These are phyloP conservation scores for Datnioides undecimradiatus DNA, from an alignment of 2,113 vertebrate species.

Conservation along the genomic window DNA sequence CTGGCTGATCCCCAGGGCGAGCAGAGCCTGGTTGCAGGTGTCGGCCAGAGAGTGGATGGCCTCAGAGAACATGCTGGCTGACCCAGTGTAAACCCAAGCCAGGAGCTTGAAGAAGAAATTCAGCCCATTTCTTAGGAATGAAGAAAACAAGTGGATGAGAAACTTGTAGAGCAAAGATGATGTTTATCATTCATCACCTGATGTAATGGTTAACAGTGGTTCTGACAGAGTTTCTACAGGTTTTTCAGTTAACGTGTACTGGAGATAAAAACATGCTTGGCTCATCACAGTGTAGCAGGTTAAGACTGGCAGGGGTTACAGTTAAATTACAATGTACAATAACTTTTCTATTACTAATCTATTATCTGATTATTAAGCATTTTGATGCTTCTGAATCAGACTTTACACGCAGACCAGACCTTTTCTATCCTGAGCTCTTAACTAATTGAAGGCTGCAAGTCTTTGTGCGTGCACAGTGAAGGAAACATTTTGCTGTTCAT, in stretches of 20 bases:
- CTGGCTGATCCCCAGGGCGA: conserved; percentile 96
- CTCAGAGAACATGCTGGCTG: conserved; percentile 99
- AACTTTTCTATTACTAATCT: neutral
- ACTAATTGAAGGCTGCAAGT: conserved; percentile 14
- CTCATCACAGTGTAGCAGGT: neutral
- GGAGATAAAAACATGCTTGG: neutral
- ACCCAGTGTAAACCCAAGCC: conserved; percentile 99
- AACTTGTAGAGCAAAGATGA: neutral
- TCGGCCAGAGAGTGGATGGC: conserved; percentile 98
- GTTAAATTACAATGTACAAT: neutral
- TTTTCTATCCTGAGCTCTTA: neutral
- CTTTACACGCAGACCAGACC: neutral
- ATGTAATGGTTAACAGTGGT: neutral
- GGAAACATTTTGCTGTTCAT: conserved; percentile 48
- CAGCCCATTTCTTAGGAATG: conserved; percentile 92
- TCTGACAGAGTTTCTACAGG: neutral
- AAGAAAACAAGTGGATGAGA: conserved; percentile 51
- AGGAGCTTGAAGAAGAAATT: conserved; percentile 99
- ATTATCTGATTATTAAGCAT: neutral
- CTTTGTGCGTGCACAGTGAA: neutral
- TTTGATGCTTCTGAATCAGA: neutral
- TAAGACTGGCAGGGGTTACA: neutral
- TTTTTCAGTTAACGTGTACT: neutral
- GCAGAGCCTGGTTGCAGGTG: conserved; percentile 96
- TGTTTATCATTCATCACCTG: neutral